Evolutionary conservation across 2,113 vertebrate genomes (phyloP).

Genomic region (Peromyscus maniculatus): DNA sequence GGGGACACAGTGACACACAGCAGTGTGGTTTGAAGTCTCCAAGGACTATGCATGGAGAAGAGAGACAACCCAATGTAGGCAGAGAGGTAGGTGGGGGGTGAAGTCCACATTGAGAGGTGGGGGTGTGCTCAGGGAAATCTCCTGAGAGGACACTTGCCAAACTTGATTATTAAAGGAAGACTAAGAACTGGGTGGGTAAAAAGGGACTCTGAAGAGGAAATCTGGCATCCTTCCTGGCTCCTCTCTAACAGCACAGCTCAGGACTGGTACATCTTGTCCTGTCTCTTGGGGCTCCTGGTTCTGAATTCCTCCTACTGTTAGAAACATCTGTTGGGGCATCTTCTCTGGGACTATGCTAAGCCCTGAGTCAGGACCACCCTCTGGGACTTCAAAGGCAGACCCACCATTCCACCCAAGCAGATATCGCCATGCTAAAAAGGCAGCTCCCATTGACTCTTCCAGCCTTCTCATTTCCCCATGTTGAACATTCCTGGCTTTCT

Average conservation of each 20-base stretch:
- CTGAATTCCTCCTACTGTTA: not conserved
- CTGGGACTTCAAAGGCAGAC: not conserved
- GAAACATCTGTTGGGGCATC: not conserved
- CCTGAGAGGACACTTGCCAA: not conserved
- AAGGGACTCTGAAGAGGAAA: not conserved
- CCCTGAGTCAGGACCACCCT: not conserved
- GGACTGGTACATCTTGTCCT: no score
- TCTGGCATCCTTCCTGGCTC: not conserved
- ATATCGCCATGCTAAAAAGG: not conserved
- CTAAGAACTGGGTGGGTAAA: not conserved
- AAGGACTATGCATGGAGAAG: fast-evolving
- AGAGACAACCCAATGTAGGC: not conserved
- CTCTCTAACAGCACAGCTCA: not conserved
- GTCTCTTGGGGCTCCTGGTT: not conserved
- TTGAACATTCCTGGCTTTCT: not conserved
- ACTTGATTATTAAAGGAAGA: not conserved
- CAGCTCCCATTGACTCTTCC: not conserved
- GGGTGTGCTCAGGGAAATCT: not conserved
- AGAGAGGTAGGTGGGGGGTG: not conserved
- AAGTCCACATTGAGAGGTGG: fast-evolving
- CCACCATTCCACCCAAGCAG: not conserved
- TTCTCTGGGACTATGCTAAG: not conserved
- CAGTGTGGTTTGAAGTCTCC: not conserved
- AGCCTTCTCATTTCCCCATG: not conserved
- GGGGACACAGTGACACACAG: no score